Percentiles rank a stretch among this genome's conserved stretches.
Evolutionary conservation across 2,888 invertebrate species (phyloP).

Genomic region (Chrysopilus asiliformis): DNA sequence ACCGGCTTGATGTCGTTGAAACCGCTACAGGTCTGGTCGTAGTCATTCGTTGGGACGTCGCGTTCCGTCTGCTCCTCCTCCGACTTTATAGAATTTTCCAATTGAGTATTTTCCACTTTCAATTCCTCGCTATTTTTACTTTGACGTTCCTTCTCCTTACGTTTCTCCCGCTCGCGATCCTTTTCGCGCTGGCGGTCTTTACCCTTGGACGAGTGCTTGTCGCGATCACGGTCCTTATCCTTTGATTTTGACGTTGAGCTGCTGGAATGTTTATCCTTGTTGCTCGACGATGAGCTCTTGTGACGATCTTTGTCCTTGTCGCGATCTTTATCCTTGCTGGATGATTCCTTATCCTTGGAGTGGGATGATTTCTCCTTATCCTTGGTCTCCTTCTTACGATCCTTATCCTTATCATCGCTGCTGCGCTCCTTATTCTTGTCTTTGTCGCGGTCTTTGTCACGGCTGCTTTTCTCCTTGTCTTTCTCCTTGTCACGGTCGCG

Average conservation of each 20-base stretch:
- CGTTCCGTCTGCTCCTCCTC: slow-evolving; percentile 22
- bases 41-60: slow-evolving; percentile 18
- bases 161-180: slow-evolving; percentile 16
- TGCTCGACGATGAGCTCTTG: slow-evolving; percentile 32
- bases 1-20: neutral
- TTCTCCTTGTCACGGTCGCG: slow-evolving; percentile 16
- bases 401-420: slow-evolving; percentile 24
- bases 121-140: slow-evolving; percentile 3
- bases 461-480: slow-evolving; percentile 26
- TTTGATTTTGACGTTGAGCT: slow-evolving; percentile 21
- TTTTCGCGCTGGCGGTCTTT: slow-evolving; percentile 28
- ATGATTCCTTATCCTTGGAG: neutral
- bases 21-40: slow-evolving; percentile 24
- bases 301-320: slow-evolving; percentile 26
- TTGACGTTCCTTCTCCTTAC: slow-evolving; percentile 1
- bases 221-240: slow-evolving; percentile 23
- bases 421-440: slow-evolving; percentile 24
- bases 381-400: slow-evolving; percentile 29
- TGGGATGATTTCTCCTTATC: slow-evolving; percentile 27
- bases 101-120: slow-evolving; percentile 1
- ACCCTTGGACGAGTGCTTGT: slow-evolving; percentile 26
- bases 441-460: slow-evolving; percentile 26
- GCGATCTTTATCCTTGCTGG: slow-evolving; percentile 26
- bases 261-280: slow-evolving; percentile 36
- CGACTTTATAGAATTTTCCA: too few species aligned